Evolutionary conservation across 2,113 vertebrate genomes (phyloP).

Genomic region (Lathamus discolor): DNA sequence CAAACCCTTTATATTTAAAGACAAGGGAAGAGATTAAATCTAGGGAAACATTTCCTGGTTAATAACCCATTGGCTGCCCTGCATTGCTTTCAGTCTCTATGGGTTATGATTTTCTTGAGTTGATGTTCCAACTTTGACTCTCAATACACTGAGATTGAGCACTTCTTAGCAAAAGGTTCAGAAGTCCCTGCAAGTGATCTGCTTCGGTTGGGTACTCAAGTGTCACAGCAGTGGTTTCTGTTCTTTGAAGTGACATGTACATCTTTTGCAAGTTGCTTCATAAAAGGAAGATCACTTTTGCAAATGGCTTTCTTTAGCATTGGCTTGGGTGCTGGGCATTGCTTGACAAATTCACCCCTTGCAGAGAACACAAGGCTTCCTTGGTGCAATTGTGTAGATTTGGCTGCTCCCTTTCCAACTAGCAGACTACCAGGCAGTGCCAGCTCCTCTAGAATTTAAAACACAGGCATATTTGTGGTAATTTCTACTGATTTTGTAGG

Average conservation of each 20-base stretch:
- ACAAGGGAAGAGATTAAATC: not conserved
- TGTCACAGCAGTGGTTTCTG: fast-evolving
- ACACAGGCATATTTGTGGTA: slow-evolving; percentile 15
- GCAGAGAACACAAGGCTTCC: not conserved
- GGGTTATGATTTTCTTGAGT: not conserved
- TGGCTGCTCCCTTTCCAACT: not conserved
- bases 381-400: fast-evolving
- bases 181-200: not conserved
- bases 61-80: not conserved
- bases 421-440: not conserved
- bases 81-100: not conserved
- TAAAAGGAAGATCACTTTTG: not conserved
- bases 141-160: fast-evolving
- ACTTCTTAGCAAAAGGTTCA: not conserved
- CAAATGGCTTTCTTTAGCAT: not conserved
- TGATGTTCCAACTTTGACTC: not conserved
- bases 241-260: not conserved
- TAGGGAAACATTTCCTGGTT: not conserved
- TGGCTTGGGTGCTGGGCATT: fast-evolving
- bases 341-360: not conserved
- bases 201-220: not conserved
- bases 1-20: not conserved
- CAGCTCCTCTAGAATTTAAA: not conserved
- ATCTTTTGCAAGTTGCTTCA: not conserved
- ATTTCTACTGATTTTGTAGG: not conserved